Evolutionary conservation across 2,797 vertebrate species (phyloP).

Genomic region (Liasis olivaceus): DNA sequence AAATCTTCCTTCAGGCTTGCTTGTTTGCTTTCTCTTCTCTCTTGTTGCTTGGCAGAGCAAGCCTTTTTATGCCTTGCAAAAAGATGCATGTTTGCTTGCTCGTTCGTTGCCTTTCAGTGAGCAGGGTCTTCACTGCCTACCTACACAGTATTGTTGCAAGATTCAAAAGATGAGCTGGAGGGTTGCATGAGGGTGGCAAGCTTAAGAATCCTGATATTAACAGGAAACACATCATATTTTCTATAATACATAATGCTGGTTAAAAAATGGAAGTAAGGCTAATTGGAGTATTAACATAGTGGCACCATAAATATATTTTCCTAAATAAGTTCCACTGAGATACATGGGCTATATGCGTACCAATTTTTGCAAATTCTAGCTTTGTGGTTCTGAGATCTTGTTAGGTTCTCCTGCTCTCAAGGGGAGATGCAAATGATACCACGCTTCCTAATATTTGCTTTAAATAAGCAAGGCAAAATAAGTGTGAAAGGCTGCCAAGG

Average conservation of each 20-base stretch:
- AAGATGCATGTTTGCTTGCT: neutral
- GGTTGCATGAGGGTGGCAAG: too few relatives aligned
- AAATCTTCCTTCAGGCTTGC: neutral
- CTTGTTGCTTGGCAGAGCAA: neutral
- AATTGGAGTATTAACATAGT: neutral
- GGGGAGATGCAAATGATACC: neutral
- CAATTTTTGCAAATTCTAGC: neutral
- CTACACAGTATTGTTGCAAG: too few relatives aligned
- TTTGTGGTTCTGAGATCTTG: neutral
- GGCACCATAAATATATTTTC: neutral
- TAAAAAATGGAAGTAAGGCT: neutral
- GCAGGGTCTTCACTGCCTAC: too few relatives aligned
- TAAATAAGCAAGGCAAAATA: neutral
- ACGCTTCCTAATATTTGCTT: neutral
- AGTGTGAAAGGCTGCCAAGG: neutral
- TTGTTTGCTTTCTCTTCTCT: neutral
- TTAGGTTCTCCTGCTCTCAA: neutral
- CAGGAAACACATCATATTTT: neutral
- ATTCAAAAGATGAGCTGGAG: too few relatives aligned
- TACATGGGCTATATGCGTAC: neutral
- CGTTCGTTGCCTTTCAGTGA: neutral
- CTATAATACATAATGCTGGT: neutral
- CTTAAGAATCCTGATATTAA: neutral
- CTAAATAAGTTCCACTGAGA: neutral
- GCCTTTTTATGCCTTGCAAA: neutral